Evolutionary conservation across 2,888 invertebrate species (phyloP).

Genomic region (Cerceris rybyensis): DNA sequence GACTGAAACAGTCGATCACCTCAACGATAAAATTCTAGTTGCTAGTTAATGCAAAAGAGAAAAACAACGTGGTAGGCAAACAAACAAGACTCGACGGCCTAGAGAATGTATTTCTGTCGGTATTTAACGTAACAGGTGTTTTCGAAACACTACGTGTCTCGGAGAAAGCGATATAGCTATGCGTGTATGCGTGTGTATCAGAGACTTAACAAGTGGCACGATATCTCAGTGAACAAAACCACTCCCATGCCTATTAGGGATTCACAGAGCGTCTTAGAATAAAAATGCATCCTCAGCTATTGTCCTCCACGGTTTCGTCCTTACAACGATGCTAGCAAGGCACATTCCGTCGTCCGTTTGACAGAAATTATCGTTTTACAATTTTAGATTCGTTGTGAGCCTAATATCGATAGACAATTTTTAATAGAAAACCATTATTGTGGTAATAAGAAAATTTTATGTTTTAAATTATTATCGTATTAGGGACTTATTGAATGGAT

Average conservation of each 20-base stretch:
- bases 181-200: conserved; percentile 6
- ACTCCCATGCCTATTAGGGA: conserved; percentile 72
- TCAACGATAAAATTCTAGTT: too few relatives aligned
- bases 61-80: too few relatives aligned
- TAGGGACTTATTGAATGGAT: conserved; percentile 58
- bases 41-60: too few relatives aligned
- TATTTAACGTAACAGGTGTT: conserved; percentile 35
- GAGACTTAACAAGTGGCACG: background rate
- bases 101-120: background rate
- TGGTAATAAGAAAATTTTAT: too few relatives aligned
- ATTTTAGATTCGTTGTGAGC: conserved; percentile 11
- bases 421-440: too few relatives aligned
- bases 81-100: background rate
- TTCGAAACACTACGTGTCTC: conserved; percentile 10
- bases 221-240: conserved; percentile 54
- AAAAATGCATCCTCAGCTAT: conserved; percentile 75
- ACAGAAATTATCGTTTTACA: conserved; percentile 7
- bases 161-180: conserved; percentile 22
- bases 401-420: too few relatives aligned
- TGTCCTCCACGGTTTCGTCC: conserved; percentile 63
- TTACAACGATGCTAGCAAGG: conserved; percentile 63
- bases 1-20: too few relatives aligned
- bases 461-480: too few relatives aligned
- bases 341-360: conserved; percentile 58
- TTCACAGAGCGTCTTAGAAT: conserved; percentile 68